Evolutionary conservation across 2,113 vertebrate genomes (phyloP), one percentile per base, ranked within the genome.

Genomic region (Seriola aureovittata): DNA sequence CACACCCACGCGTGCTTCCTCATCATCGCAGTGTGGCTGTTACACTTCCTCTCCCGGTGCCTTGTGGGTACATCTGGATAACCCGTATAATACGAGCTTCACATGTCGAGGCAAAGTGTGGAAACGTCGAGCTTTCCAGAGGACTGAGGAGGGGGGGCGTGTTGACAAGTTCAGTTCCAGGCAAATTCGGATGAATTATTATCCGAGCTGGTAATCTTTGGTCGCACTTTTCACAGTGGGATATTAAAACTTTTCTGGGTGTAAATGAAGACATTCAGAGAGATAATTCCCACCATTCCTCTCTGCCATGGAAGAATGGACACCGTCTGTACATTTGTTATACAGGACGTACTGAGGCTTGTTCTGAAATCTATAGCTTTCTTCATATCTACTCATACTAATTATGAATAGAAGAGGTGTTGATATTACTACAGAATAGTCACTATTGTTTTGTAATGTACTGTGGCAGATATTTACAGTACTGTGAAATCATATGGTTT

Each of bases 61-160:
- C 66, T 85, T 82, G 82, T 88, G 92, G 89, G 84, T 87, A 89
- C 86, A 88, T 94, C 90, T 92, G 92, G 85, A 92, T 64, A 91
- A 91, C 66, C 86, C 14, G 78, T 89, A 69, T 70, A 80, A 81
- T 75, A 58, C 60, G 21, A 77, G 60, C 78, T 81, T 77, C 57
- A 58, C 78, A 76, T 76, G 72, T 57, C n/a, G 69, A 55, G 21
- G 73, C 38, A 66, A 63, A 80, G 79, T 84, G 84, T 74, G 88
- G 88, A 90, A 89, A 89, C 21, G 14, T 12, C 11, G 63, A 75
- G 65, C 80, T 85, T 84, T 88, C 83, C 81, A 86, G 58, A 84
- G 9, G 77, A 70, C 42, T 23, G 38, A 0, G 34, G n/a, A 67
- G 46, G 11, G 29, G 29, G 62, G 68, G 75, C 23, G 60, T 87